phyloP scores from a whole-genome alignment of 2,797 vertebrate species.

The Argya squamiceps region DNA sequence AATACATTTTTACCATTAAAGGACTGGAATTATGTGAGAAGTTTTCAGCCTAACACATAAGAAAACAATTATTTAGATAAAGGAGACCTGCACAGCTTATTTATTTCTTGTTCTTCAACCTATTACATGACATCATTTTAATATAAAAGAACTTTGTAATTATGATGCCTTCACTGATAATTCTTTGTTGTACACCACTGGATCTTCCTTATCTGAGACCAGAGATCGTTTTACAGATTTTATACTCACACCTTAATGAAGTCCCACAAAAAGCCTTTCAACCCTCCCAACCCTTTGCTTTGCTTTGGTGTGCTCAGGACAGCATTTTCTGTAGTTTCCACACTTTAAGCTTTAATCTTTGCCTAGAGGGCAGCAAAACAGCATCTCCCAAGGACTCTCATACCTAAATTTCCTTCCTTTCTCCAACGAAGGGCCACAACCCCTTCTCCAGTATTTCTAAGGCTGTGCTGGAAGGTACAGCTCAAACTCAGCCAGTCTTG shows the following conservation, averaged over 20 bases:
- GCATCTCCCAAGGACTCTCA: neutral
- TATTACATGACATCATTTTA: constrained; percentile 67
- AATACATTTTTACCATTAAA: constrained; percentile 7
- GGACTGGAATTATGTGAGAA: neutral
- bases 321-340: neutral
- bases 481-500: neutral
- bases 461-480: neutral
- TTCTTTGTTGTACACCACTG: constrained; percentile 49
- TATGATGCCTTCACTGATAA: constrained; percentile 55
- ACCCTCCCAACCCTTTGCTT: neutral
- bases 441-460: neutral
- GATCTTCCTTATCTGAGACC: constrained; percentile 2
- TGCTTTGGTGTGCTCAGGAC: neutral
- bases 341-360: constrained; percentile 36
- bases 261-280: neutral
- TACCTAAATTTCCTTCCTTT: neutral
- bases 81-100: constrained; percentile 26
- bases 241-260: neutral
- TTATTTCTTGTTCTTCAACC: constrained; percentile 62
- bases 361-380: constrained; percentile 61
- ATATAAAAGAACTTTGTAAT: constrained; percentile 53
- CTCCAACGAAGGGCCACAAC: neutral
- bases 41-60: neutral
- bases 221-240: constrained; percentile 30
- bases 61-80: constrained; percentile 60